Evolutionary conservation across 2,113 vertebrate species (phyloP).

Genomic region (Perca flavescens): DNA sequence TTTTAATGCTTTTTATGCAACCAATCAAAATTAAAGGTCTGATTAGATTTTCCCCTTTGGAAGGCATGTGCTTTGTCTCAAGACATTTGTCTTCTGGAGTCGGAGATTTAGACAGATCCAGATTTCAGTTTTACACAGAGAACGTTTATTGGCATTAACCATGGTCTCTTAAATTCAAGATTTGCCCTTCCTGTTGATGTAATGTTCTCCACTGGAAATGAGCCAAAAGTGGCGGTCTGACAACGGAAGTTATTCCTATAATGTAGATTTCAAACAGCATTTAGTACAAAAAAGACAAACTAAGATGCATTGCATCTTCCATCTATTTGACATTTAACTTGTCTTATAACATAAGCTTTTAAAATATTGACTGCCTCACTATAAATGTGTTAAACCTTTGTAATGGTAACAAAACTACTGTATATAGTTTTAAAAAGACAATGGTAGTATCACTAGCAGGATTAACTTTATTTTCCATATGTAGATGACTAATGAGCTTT

Average conservation of each 20-base stretch:
- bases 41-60: slow-evolving; percentile 57
- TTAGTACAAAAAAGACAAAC: background rate
- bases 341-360: background rate
- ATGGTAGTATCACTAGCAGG: background rate
- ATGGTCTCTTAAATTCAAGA: slow-evolving; percentile 50
- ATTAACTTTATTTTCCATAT: background rate
- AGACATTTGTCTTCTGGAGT: slow-evolving; percentile 20
- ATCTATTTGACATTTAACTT: background rate
- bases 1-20: slow-evolving; percentile 43
- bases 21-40: slow-evolving; percentile 27
- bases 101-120: slow-evolving; percentile 51
- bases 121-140: slow-evolving; percentile 58
- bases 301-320: background rate
- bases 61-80: slow-evolving; percentile 44
- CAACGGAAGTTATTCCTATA: slow-evolving; percentile 1
- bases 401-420: background rate
- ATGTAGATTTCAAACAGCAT: background rate
- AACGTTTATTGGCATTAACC: slow-evolving; percentile 62
- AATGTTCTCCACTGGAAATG: slow-evolving; percentile 54
- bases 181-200: slow-evolving; percentile 62
- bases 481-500: background rate
- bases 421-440: background rate
- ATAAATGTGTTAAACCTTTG: background rate
- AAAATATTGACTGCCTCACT: background rate
- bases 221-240: slow-evolving; percentile 36